Percentiles rank a stretch among this genome's conserved stretches.
Conservation (phyloP, 1,140 invertebrate species). For the Philaenus spumarius region DNA sequence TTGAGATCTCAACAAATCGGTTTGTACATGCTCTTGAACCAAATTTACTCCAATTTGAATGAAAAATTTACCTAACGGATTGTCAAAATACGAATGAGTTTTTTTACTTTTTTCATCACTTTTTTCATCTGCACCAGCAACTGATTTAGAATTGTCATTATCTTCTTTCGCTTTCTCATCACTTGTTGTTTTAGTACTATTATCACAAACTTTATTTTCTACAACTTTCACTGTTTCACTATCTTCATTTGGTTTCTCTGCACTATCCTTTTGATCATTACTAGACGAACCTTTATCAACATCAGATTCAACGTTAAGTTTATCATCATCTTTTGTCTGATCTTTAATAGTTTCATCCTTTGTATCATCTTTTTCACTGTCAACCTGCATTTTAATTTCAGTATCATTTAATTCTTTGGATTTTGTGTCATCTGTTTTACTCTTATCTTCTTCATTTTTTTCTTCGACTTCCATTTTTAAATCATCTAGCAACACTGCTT, state of each 20-base stretch:
- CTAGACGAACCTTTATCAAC: constrained; percentile 18
- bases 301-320: constrained; percentile 26
- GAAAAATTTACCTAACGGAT: constrained; percentile 84
- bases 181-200: constrained; percentile 21
- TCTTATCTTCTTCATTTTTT: constrained; percentile 46
- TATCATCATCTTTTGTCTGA: constrained; percentile 14
- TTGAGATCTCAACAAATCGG: constrained; percentile 79
- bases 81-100: constrained; percentile 61
- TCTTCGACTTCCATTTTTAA: constrained; percentile 37
- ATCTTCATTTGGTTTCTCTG: constrained; percentile 23
- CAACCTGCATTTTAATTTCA: constrained; percentile 26
- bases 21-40: constrained; percentile 89
- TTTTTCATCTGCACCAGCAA: background rate
- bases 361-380: constrained; percentile 22
- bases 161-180: constrained; percentile 16
- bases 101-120: constrained; percentile 24
- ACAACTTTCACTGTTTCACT: constrained; percentile 35
- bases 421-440: constrained; percentile 33
- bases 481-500: constrained; percentile 35
- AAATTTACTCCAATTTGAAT: constrained; percentile 86
- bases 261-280: constrained; percentile 23
- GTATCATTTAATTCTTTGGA: constrained; percentile 15
- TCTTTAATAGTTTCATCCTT: constrained; percentile 27
- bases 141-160: constrained; percentile 17
- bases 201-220: constrained; percentile 32